These are phyloP conservation scores for Steatocranus sp. DNA, from an alignment of 2,797 vertebrate genomes.

Conservation along the genomic window DNA sequence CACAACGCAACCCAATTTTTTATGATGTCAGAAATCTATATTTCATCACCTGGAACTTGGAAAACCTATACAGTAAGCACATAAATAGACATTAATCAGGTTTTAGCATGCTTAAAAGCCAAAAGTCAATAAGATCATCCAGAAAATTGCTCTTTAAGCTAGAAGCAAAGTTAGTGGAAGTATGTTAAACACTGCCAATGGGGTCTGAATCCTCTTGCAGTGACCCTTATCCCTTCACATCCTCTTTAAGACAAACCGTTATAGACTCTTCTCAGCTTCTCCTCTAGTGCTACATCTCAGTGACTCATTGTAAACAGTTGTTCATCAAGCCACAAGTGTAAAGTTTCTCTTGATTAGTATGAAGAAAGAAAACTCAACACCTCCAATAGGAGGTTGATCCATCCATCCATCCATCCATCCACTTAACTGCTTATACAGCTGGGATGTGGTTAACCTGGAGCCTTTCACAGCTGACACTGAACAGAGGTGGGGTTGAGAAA, in stretches of 20 bases:
- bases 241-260: constrained; percentile 61
- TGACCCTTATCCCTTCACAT: constrained; percentile 57
- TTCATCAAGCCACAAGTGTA: constrained; percentile 43
- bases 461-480: not conserved
- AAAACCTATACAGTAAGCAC: not conserved
- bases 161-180: constrained; percentile 58
- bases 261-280: constrained; percentile 67
- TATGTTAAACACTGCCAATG: constrained; percentile 68
- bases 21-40: not conserved
- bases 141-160: constrained; percentile 42
- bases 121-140: not conserved
- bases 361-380: constrained; percentile 70
- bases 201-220: constrained; percentile 55
- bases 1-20: too few relatives aligned
- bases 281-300: constrained; percentile 46
- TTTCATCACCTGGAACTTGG: not conserved
- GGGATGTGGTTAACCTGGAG: not conserved
- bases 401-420: not conserved
- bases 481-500: not conserved
- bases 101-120: not conserved
- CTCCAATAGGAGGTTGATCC: not conserved
- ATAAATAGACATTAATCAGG: not conserved
- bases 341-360: constrained; percentile 48
- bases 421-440: not conserved
- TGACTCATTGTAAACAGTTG: constrained; percentile 68